Conservation (phyloP, 2,797 vertebrate genomes). For the Emys orbicularis region DNA sequence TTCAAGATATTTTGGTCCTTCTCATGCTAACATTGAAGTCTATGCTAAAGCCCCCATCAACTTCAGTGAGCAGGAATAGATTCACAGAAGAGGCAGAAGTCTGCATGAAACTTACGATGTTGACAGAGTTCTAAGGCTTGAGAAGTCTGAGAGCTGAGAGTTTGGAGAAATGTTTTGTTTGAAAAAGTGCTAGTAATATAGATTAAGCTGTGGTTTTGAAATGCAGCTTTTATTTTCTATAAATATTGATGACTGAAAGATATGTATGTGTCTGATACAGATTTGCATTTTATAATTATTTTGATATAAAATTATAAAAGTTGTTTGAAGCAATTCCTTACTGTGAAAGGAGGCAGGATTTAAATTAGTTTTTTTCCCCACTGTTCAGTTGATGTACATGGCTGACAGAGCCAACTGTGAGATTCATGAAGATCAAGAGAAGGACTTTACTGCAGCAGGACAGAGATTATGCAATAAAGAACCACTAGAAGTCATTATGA, state of each 20-base stretch:
- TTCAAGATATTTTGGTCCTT: background rate
- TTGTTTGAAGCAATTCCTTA: constrained; percentile 60
- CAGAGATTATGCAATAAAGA: constrained; percentile 44
- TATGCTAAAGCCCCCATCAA: constrained; percentile 3
- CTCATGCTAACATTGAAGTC: constrained; percentile 6
- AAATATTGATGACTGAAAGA: background rate
- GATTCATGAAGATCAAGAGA: background rate
- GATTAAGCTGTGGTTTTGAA: background rate
- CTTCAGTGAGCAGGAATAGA: background rate
- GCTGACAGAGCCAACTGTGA: constrained; percentile 27
- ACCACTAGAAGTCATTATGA: constrained; percentile 60
- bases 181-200: background rate
- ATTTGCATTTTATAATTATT: constrained; percentile 65
- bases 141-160: constrained; percentile 29
- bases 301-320: constrained; percentile 25
- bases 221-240: constrained; percentile 8
- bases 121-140: background rate
- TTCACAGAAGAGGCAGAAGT: constrained; percentile 2
- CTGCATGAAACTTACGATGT: constrained; percentile 37
- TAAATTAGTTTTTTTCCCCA: constrained; percentile 69
- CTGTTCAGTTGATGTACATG: constrained; percentile 18
- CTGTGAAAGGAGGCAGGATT: constrained; percentile 55
- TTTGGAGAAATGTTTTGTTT: background rate
- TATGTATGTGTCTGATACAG: background rate
- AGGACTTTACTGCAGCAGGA: constrained; percentile 32